These are phyloP conservation scores for Hyperoodon ampullatus DNA, from an alignment of 2,113 vertebrate species.

Conservation along the genomic window DNA sequence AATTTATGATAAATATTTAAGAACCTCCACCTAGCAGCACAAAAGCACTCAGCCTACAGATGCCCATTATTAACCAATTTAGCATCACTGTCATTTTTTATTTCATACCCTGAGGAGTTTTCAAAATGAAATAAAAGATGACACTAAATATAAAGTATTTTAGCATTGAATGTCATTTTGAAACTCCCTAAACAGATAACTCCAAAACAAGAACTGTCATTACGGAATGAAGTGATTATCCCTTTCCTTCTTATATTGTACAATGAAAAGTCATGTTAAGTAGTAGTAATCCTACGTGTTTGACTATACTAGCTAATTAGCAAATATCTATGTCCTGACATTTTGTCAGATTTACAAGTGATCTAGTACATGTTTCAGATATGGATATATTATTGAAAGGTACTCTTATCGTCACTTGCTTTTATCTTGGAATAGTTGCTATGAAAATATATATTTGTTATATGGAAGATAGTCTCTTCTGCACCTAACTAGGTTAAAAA, in stretches of 20 bases:
- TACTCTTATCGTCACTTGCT: conserved; percentile 41
- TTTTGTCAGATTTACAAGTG: conserved; percentile 75
- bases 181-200: conserved; percentile 63
- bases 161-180: conserved; percentile 60
- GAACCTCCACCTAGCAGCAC: background rate
- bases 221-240: conserved; percentile 68
- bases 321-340: conserved; percentile 77
- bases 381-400: conserved; percentile 48
- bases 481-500: conserved; percentile 59
- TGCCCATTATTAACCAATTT: conserved; percentile 61
- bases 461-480: conserved; percentile 18
- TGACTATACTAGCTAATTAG: conserved; percentile 80
- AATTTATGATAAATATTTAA: conserved; percentile 59
- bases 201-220: conserved; percentile 59
- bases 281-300: conserved; percentile 79
- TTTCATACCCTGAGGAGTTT: conserved; percentile 64
- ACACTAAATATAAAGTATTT: conserved; percentile 55
- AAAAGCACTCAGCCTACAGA: background rate
- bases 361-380: conserved; percentile 69
- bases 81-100: conserved; percentile 60
- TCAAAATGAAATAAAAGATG: conserved; percentile 72
- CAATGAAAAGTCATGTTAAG: conserved; percentile 78
- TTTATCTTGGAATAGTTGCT: conserved; percentile 46
- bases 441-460: background rate
- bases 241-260: conserved; percentile 57